Percentiles rank a stretch among this genome's conserved stretches.
phyloP scores from a whole-genome alignment of 2,888 invertebrate species.

The Disparrhopalites patrizii region DNA sequence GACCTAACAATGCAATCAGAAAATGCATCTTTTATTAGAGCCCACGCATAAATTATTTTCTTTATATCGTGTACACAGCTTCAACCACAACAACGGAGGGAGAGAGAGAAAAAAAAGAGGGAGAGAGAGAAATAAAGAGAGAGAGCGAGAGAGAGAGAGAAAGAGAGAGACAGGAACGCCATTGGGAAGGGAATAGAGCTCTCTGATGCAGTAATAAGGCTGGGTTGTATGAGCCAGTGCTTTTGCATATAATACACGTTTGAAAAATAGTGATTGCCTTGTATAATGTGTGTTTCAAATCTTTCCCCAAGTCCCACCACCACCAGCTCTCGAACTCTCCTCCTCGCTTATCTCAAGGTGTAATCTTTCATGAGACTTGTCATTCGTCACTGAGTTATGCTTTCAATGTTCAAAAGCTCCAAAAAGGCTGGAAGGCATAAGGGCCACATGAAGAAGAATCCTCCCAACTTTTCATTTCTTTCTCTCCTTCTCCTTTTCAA shows the following conservation, averaged over 20 bases:
- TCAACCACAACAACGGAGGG: neutral
- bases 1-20: conserved; percentile 36
- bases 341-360: conserved; percentile 39
- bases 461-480: neutral
- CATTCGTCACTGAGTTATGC: conserved; percentile 42
- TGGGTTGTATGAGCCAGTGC: no score
- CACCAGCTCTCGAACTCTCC: neutral
- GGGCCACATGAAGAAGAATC: neutral
- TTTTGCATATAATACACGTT: no score
- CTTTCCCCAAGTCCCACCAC: no score
- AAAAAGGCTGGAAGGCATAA: no score
- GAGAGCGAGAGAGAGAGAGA: no score
- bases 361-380: conserved; percentile 45
- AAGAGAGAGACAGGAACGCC: no score
- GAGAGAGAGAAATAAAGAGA: no score
- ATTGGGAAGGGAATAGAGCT: no score
- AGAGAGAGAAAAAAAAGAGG: no score
- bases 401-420: conserved; percentile 9
- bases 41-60: conserved; percentile 34
- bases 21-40: conserved; percentile 35
- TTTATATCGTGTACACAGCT: conserved; percentile 30
- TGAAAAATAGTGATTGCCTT: no score
- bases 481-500: neutral
- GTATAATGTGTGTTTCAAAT: no score
- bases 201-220: no score